Conservation (phyloP, 2,888 invertebrate genomes). For the Dione juno region DNA sequence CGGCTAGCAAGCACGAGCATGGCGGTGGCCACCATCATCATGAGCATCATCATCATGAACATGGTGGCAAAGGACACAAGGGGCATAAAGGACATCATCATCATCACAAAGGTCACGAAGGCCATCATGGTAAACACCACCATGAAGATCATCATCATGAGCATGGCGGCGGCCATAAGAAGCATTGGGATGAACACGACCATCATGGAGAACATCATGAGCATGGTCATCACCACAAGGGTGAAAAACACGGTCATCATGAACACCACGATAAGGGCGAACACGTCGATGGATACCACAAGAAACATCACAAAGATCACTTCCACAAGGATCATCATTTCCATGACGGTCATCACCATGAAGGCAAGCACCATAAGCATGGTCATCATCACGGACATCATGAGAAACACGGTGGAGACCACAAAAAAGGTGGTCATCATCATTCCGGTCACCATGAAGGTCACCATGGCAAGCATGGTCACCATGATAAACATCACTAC, state of each 20-base stretch:
- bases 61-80: slow-evolving; percentile 89
- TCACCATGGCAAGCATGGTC: slow-evolving; percentile 90
- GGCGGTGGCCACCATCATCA: slow-evolving; percentile 88
- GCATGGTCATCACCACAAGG: slow-evolving; percentile 90
- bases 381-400: slow-evolving; percentile 90
- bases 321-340: slow-evolving; percentile 94
- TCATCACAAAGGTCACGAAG: slow-evolving; percentile 90
- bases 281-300: slow-evolving; percentile 91
- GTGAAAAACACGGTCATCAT: slow-evolving; percentile 90
- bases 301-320: slow-evolving; percentile 93
- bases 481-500: slow-evolving; percentile 91
- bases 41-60: slow-evolving; percentile 86
- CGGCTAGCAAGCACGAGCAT: slow-evolving; percentile 81
- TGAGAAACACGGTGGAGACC: slow-evolving; percentile 88
- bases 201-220: slow-evolving; percentile 90
- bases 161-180: slow-evolving; percentile 90
- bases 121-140: slow-evolving; percentile 90
- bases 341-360: slow-evolving; percentile 93
- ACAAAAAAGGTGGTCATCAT: slow-evolving; percentile 91
- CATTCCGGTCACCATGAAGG: slow-evolving; percentile 90
- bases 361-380: slow-evolving; percentile 91
- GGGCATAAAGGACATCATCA: slow-evolving; percentile 90
- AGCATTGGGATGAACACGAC: slow-evolving; percentile 89
- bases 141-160: slow-evolving; percentile 89
- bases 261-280: slow-evolving; percentile 93